Evolutionary conservation across 2,888 invertebrate species (phyloP), one percentile per base, ranked within the genome.

Genomic region (Drosophila rellima): DNA sequence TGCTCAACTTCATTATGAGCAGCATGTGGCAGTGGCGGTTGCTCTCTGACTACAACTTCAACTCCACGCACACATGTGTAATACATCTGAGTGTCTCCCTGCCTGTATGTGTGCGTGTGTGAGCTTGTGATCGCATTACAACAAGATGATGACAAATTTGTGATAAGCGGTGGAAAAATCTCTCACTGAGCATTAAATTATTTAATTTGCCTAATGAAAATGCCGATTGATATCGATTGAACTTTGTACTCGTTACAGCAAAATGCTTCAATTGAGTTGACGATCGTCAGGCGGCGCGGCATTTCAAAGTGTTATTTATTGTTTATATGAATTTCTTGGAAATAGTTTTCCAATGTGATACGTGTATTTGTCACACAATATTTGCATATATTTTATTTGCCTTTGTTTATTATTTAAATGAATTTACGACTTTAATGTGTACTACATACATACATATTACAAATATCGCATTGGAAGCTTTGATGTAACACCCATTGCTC

Each of bases 91-190:
- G n/a, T 63, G 3, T 47, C 11, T 20, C 29, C 37, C 4, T 15
- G 42, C 6, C 23, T 23, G 23, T 0, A 2, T 42, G 39, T 39
- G 33, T 37, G 74, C 45, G 55, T 37, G 55, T 37, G 37, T 54
- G 45, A 37, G 51, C 13, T 15, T 52, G 59, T 54, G 66, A 63
- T 68, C 68, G 82, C 72, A 82, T 80, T 78, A 73, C 87, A 84
- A 83, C 87, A 70, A 79, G 68, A 63, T 57, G 83, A 84, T 84
- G 89, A 88, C 89, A 84, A 88, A 88, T 88, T 78, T 88, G 61
- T 78, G 83, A 84, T 84, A 89, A 89, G 86, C 76, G 50, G 54
- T 67, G 68, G 66, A 66, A 71, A 76, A 76, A 76, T 76, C 80
- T 75, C 71, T 70, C 56, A 65, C 56, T 57, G 70, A 33, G 79